Evolutionary conservation across 2,113 vertebrate genomes (phyloP).

Genomic region (Turdus rufiventris): DNA sequence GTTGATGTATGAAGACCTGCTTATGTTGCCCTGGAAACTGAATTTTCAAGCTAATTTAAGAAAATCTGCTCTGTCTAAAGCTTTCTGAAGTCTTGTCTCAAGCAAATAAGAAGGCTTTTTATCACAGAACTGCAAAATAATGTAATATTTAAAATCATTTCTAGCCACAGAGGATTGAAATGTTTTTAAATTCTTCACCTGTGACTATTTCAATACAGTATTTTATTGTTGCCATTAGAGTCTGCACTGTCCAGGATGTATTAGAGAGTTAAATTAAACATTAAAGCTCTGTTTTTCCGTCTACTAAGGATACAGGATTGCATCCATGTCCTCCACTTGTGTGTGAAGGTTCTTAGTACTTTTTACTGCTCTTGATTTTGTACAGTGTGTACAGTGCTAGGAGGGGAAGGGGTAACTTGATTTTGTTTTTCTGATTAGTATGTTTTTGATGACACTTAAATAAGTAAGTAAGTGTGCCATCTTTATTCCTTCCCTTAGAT

Average conservation of each 20-base stretch:
- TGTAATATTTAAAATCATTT: slow-evolving; percentile 1
- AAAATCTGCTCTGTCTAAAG: slow-evolving; percentile 57
- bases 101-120: slow-evolving; percentile 29
- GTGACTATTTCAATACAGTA: slow-evolving; percentile 9
- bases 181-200: background rate
- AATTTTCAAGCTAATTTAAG: slow-evolving; percentile 73
- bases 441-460: background rate
- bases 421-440: background rate
- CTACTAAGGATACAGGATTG: background rate
- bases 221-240: background rate
- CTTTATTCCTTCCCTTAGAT: background rate
- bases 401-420: background rate
- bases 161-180: background rate
- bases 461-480: background rate
- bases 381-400: background rate
- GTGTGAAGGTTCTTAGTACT: background rate
- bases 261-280: background rate
- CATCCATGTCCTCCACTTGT: background rate
- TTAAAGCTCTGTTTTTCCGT: background rate
- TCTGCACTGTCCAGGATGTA: background rate
- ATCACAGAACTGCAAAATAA: background rate
- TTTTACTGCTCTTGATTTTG: background rate
- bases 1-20: slow-evolving; percentile 55
- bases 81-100: slow-evolving; percentile 47
- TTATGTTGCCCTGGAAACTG: slow-evolving; percentile 76